Evolutionary conservation across 2,888 invertebrate species (phyloP), one percentile per base, ranked within the genome.

Genomic region (Pharmacophagus antenor): DNA sequence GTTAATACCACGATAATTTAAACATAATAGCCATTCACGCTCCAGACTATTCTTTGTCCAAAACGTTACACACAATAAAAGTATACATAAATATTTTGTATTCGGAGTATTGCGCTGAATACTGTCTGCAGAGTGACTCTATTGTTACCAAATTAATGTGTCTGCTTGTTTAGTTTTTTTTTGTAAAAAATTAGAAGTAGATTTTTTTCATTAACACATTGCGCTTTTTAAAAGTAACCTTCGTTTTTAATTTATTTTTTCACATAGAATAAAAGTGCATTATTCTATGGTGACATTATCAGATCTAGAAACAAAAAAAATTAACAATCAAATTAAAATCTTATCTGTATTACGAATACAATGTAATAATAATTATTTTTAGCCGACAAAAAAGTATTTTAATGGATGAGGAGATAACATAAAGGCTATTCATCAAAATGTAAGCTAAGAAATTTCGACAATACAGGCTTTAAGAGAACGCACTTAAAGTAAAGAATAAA

Each of bases 61-160:
- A 42, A 21, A 21, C 47, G 23, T 21, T 21, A 20, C 54, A 48
- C 48, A 54, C 41, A 59, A 31, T 23, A 49, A 18, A 22, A 50
- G 50, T 23, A 55, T 44, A 51, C 50, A 55, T 55, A 55, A 59
- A 60, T 60, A 51, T 60, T 51, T 37, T 37, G 50, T 46, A 42
- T 31, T 15, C 17, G 49, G 22, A 42, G 42, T 22, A 41, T 46
- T 58, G 54, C 59, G 54, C 49, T 27, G 49, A 48, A 49, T 62
- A 63, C 59, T 61, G 60, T 62, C 58, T 58, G 54, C 56, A 25
- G 55, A 50, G 66, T 58, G 64, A 62, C 67, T 64, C 65, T 64
- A 68, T 70, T 73, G 66, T 67, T 68, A 64, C 63, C 62, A 68
- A 68, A 73, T 71, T 68, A 71, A 73, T 74, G 73, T 68, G 71